Conservation (phyloP, 2,797 vertebrate genomes). For the Onychomys leucogaster region DNA sequence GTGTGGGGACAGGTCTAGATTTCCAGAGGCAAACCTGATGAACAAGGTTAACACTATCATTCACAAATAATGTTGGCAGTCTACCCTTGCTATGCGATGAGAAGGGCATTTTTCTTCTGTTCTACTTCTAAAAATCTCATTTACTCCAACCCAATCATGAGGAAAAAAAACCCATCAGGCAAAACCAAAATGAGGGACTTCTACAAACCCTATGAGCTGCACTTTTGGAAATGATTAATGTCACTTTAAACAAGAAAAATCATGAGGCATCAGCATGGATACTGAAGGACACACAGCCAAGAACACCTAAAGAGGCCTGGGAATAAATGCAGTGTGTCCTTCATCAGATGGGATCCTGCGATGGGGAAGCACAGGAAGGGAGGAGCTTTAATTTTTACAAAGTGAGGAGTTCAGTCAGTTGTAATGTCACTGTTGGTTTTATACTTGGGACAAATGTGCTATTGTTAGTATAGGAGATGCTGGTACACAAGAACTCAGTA, state of each 20-base stretch:
- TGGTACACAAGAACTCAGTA: neutral
- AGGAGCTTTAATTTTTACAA: neutral
- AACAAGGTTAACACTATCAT: neutral
- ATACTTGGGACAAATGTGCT: neutral
- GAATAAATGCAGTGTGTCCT: neutral
- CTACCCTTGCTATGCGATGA: neutral
- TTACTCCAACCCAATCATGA: neutral
- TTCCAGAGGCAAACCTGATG: neutral
- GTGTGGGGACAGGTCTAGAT: neutral
- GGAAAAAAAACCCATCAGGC: neutral
- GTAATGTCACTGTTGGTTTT: neutral
- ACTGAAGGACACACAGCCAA: neutral
- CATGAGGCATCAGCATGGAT: neutral
- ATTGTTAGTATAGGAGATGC: neutral
- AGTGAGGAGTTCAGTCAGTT: neutral
- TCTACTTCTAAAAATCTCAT: slow-evolving; percentile 55
- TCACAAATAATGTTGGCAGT: neutral
- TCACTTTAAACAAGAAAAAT: slow-evolving; percentile 4
- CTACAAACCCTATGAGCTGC: neutral
- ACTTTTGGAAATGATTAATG: slow-evolving; percentile 17
- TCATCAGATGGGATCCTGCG: neutral
- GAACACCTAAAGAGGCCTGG: neutral
- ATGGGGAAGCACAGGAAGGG: neutral
- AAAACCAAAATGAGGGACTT: neutral
- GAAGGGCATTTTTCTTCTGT: neutral